Evolutionary conservation across 2,113 vertebrate genomes (phyloP).

Genomic region (Opisthocomus hoazin): DNA sequence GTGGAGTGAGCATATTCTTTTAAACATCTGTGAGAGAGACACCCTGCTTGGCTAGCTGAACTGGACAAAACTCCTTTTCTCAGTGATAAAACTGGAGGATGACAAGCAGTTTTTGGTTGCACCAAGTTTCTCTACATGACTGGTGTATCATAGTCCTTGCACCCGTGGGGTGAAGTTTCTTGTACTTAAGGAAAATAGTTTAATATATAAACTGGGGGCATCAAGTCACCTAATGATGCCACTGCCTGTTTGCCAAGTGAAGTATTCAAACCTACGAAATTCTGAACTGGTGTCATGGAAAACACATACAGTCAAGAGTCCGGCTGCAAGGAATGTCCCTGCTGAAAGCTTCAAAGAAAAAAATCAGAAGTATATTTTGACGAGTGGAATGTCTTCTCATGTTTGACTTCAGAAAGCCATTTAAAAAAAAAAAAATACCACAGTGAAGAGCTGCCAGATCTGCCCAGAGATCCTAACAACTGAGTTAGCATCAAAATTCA

Average conservation of each 20-base stretch:
- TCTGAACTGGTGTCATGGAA: not conserved
- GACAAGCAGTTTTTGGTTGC: not conserved
- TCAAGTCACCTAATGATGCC: not conserved
- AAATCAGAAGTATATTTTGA: not conserved
- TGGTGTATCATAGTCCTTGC: rapidly evolving
- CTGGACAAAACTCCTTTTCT: not conserved
- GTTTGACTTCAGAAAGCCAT: not conserved
- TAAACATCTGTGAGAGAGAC: not conserved
- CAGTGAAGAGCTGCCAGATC: not conserved
- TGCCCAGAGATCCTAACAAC: not conserved
- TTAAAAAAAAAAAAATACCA: not conserved
- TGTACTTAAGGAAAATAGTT: not conserved
- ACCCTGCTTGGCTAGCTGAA: not conserved
- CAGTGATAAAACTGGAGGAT: not conserved
- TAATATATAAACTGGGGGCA: not conserved
- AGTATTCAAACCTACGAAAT: not conserved
- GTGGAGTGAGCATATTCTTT: not conserved
- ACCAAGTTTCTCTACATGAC: not conserved
- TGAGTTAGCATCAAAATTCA: not conserved
- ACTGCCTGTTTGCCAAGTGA: not conserved
- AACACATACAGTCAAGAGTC: not conserved
- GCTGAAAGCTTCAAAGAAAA: not conserved
- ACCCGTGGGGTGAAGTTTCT: too few species aligned
- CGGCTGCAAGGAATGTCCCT: not conserved
- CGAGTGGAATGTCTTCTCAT: not conserved